Conservation (phyloP, 2,888 invertebrate species). For the Caenorhabditis wallacei region DNA sequence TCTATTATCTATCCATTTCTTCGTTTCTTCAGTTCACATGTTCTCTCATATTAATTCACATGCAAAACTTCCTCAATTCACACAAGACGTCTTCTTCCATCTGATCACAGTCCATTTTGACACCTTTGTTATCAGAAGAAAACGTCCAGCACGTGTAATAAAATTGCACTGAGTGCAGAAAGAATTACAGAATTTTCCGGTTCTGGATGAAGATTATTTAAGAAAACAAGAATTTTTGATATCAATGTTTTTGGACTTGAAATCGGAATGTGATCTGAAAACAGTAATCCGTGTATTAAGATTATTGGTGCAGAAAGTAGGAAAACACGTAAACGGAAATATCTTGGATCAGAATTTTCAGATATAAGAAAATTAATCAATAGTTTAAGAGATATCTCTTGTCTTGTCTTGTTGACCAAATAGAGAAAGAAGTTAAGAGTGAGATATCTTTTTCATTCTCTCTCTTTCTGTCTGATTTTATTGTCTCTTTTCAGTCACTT, state of each 20-base stretch:
- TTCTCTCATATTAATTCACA: constrained; percentile 29
- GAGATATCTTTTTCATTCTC: not conserved
- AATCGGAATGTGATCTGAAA: constrained; percentile 2
- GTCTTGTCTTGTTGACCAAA: no score
- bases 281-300: constrained; percentile 3
- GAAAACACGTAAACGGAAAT: not conserved
- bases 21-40: constrained; percentile 31
- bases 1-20: not conserved
- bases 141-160: not conserved
- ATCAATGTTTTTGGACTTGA: constrained; percentile 12
- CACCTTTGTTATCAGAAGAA: not conserved
- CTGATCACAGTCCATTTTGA: constrained; percentile 11
- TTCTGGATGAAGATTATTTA: not conserved
- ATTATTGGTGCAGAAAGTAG: not conserved
- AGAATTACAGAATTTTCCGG: constrained; percentile 14
- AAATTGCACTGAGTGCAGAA: constrained; percentile 9
- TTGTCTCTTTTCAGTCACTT: not conserved
- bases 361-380: no score
- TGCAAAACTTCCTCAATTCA: constrained; percentile 14
- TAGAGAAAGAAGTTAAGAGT: no score
- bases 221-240: not conserved
- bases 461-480: constrained; percentile 2
- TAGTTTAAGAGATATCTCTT: no score
- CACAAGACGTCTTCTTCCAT: constrained; percentile 5
- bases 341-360: no score